Conservation (phyloP, 2,888 invertebrate genomes). For the Synergus gifuensis region DNA sequence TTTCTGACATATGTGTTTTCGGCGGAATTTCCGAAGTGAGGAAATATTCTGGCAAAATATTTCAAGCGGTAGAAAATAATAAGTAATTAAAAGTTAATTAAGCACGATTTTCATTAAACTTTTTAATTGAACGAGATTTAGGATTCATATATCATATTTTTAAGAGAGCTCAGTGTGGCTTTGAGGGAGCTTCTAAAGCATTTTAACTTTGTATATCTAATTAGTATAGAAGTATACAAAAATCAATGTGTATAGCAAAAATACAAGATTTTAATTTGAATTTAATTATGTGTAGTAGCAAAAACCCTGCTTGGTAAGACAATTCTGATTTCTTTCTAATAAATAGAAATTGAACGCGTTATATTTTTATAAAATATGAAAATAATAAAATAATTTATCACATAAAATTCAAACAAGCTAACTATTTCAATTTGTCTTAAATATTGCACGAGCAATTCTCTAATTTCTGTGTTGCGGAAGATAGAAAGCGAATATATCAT, state of each 20-base stretch:
- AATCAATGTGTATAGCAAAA: neutral
- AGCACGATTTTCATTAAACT: neutral
- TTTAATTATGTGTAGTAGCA: too few relatives aligned
- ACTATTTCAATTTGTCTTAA: slow-evolving; percentile 4
- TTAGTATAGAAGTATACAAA: neutral
- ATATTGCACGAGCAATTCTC: neutral
- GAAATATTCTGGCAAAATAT: neutral
- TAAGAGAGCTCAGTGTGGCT: neutral
- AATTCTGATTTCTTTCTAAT: too few relatives aligned
- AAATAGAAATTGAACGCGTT: too few relatives aligned
- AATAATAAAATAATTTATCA: neutral
- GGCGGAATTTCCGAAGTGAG: neutral
- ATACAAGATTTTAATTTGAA: too few relatives aligned
- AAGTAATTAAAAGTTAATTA: too few relatives aligned
- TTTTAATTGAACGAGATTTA: neutral
- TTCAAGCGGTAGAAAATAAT: too few relatives aligned
- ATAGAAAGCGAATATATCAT: slow-evolving; percentile 24
- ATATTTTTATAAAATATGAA: too few relatives aligned
- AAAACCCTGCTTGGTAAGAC: too few relatives aligned
- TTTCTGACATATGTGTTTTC: neutral
- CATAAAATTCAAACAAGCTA: neutral
- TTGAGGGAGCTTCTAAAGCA: neutral
- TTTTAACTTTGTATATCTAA: neutral
- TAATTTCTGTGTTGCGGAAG: slow-evolving; percentile 12
- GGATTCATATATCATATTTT: neutral